These are phyloP conservation scores for Amblyraja radiata DNA, from an alignment of 2,797 vertebrate genomes.

Conservation along the genomic window DNA sequence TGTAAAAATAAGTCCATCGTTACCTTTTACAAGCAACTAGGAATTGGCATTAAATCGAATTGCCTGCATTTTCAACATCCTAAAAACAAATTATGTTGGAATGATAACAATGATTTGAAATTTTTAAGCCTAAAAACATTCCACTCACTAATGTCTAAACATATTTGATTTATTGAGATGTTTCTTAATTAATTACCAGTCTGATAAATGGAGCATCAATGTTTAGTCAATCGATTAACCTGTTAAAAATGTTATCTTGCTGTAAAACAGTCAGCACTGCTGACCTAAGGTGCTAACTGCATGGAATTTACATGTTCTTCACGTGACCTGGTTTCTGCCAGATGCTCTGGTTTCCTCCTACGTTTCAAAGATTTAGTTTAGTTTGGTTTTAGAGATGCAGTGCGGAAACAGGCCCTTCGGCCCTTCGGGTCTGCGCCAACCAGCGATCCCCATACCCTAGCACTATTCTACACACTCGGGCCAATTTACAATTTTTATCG, in stretches of 20 bases:
- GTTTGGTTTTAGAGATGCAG: no score
- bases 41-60: not conserved
- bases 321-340: no score
- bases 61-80: not conserved
- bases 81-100: not conserved
- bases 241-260: not conserved
- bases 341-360: no score
- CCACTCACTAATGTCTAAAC: not conserved
- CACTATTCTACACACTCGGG: no score
- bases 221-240: not conserved
- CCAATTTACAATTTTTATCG: no score
- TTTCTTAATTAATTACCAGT: not conserved
- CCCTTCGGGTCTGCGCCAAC: no score
- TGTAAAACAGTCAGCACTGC: not conserved
- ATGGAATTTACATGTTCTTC: no score
- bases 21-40: not conserved
- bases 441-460: no score
- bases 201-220: not conserved
- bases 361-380: no score
- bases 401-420: no score
- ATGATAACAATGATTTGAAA: not conserved
- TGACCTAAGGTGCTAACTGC: no score
- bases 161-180: not conserved
- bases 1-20: not conserved
- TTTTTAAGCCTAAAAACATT: not conserved